Evolutionary conservation across 37 sponge, comb jelly and placozoan species (phyloP), one percentile per base, ranked within the genome.

Genomic region (Dysidea cf. avara): DNA sequence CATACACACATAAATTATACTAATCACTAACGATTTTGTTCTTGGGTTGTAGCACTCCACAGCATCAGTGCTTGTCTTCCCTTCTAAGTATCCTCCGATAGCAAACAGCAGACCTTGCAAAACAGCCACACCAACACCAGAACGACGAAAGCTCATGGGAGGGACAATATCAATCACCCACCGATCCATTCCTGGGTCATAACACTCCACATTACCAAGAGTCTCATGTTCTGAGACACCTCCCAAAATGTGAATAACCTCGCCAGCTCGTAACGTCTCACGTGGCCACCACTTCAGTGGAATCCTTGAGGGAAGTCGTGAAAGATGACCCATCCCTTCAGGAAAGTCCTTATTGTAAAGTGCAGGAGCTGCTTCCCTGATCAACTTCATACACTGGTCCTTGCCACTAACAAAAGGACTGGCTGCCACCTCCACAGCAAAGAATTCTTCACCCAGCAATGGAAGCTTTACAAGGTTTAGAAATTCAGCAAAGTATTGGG

Each of bases 221-320:
- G 92, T 91, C 47, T 91, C 92, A 39, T 91, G 92, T 35, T 91
- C 92, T 0, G 92, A 91, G 7, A 91, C 92, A 0, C 92, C 92
- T 22, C 85, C 92, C 38, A 92, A 79, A 39, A 92, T 92, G 71
- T 92, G 92, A 29, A 92, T 87, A 20, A 92, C 87, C 57, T 92
- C 92, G 20, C 92, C 92, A 20, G 83, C 83, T 33, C 84, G 38
- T 14, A 92, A 72, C 20, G 87, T 92, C 28, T 92, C 92, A 36
- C 92, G 34, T 7, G 92, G 92, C 92, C 92, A 92, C 92, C 92
- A 92, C 39, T 92, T 92, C 69, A 77, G 83, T 36, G 92, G 92
- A 31, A 92, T 92, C 72, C 87, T 87, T 16, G 87, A 80, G 0
- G 92, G 92, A 0, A 86, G 67, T 14, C 83, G 80, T 39, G 69